A percentile compares a stretch with the other conserved stretches of the same genome.
These are phyloP conservation scores for Hydrotaea diabolus DNA, from an alignment of 2,888 invertebrate genomes.

Conservation along the genomic window DNA sequence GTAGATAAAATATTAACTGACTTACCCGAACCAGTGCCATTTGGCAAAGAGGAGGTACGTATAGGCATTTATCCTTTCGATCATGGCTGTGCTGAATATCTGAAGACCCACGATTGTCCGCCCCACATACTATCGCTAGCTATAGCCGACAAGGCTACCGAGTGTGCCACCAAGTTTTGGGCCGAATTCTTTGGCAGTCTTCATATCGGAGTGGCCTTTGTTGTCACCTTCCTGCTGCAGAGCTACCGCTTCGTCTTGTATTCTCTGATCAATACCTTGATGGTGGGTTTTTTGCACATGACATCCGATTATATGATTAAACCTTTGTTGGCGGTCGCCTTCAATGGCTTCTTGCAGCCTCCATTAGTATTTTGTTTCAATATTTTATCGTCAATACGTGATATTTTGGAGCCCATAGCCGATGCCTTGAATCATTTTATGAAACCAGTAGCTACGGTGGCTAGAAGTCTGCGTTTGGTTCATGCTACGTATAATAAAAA, in stretches of 20 bases:
- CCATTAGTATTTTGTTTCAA: constrained; percentile 85
- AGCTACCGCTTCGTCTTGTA: constrained; percentile 83
- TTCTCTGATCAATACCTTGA: constrained; percentile 83
- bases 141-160: constrained; percentile 83
- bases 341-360: constrained; percentile 86
- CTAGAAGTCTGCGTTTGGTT: constrained; percentile 74
- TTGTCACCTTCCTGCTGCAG: constrained; percentile 84
- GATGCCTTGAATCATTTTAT: constrained; percentile 82
- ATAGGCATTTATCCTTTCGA: constrained; percentile 87
- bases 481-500: constrained; percentile 74
- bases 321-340: constrained; percentile 84
- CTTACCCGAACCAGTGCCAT: constrained; percentile 70
- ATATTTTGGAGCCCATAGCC: constrained; percentile 84
- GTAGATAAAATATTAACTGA: constrained; percentile 69
- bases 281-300: constrained; percentile 84
- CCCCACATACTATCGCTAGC: constrained; percentile 83
- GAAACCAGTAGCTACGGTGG: constrained; percentile 75
- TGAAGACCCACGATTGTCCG: constrained; percentile 84
- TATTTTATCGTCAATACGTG: constrained; percentile 83
- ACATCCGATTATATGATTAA: constrained; percentile 86
- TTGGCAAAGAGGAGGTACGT: constrained; percentile 68
- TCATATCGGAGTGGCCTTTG: constrained; percentile 84
- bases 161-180: constrained; percentile 85
- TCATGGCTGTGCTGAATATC: constrained; percentile 85
- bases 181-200: constrained; percentile 85